Base-by-base conservation (phyloP, 2,888 invertebrate genomes). In the Thyatira batis region DNA sequence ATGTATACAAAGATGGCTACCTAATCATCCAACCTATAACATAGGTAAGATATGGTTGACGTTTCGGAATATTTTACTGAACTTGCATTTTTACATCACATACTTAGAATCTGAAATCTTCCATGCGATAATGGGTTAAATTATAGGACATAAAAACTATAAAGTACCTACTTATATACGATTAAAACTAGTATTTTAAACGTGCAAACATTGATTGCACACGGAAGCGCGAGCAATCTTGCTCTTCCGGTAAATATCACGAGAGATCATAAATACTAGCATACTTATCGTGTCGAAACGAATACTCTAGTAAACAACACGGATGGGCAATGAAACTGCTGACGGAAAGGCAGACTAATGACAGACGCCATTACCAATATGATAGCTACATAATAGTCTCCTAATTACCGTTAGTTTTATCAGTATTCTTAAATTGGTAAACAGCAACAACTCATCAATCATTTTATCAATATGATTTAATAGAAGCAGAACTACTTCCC, bases 191-290 rank as follows among this genome's bases (percentile, higher is more conserved):
- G 17, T 5, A n/a, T n/a, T n/a, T n/a, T n/a, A n/a, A n/a, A n/a
- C n/a, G n/a, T n/a, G n/a, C n/a, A n/a, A 17, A 49, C 20, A 53
- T 23, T 21, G 48, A 62, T 67, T 67, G 61, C 60, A 69, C 54
- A 63, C 76, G 77, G 78, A 77, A 78, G 64, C 54, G 51, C 53
- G 65, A 64, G 70, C 65, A 39, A 17, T 17, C 13, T 39, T 62
- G 60, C 61, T 69, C 77, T 76, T 78, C 78, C 78, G 75, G 64
- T 65, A 68, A 63, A 57, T 60, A 58, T 59, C 70, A 69, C 73
- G 74, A 67, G 73, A 73, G 39, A 39, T 39, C 39, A 39, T 39
- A 39, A 27, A 48, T 48, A 48, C 17, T 28, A 11, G 27, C 13
- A 39, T 39, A n/a, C 8, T n/a, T 39, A 17, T 39, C 39, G 39